Percentiles rank a stretch among this genome's conserved stretches.
These are phyloP conservation scores for Bradynema listronoti DNA, from an alignment of 1,140 invertebrate species.

Conservation along the genomic window DNA sequence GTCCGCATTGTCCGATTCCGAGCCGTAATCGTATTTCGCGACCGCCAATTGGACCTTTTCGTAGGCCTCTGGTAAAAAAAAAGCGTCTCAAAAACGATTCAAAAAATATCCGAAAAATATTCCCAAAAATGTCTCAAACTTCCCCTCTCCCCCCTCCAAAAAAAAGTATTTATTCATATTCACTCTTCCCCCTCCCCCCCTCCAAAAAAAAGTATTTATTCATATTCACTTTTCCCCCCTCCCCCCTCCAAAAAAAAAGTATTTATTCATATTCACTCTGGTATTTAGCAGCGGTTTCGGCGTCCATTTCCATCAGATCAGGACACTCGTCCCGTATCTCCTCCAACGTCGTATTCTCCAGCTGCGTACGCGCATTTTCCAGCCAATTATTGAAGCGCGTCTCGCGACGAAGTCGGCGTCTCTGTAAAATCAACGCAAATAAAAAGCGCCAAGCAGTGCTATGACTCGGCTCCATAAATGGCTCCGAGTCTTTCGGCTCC, in stretches of 20 bases:
- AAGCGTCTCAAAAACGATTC: background rate
- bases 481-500: no score
- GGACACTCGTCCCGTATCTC: background rate
- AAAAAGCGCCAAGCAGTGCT: no score
- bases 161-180: no score
- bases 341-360: conserved; percentile 16
- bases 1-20: no score
- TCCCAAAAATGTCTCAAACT: background rate
- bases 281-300: conserved; percentile 16
- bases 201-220: no score
- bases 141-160: no score
- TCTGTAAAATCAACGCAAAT: conserved; percentile 11
- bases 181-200: no score
- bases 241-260: no score
- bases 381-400: conserved; percentile 29
- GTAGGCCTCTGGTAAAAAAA: conserved; percentile 15
- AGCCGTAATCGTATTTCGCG: no score
- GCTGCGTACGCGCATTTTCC: conserved; percentile 15
- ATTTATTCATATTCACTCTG: conserved; percentile 1
- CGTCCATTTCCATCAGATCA: conserved; percentile 27
- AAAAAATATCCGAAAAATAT: background rate
- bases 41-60: conserved; percentile 3
- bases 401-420: conserved; percentile 16
- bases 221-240: no score
- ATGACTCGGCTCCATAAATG: no score